Percentiles rank a stretch among this genome's conserved stretches.
phyloP scores from a whole-genome alignment of 2,888 invertebrate genomes.

The Cylindroiulus punctatus region DNA sequence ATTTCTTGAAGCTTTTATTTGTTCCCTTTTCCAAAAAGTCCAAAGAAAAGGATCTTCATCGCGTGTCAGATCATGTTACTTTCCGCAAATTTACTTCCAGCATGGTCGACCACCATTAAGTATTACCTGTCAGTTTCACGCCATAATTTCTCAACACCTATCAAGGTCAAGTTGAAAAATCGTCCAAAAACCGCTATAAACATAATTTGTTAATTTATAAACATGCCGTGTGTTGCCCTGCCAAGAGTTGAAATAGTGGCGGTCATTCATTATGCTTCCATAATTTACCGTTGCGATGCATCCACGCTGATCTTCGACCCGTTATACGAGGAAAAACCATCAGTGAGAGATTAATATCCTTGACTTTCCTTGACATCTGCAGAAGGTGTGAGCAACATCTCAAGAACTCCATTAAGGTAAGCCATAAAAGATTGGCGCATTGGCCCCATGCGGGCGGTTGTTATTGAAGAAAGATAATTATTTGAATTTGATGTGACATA shows the following conservation, averaged over 20 bases:
- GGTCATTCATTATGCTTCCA: slow-evolving; percentile 25
- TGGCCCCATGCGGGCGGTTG: background rate
- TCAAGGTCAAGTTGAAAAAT: slow-evolving; percentile 22
- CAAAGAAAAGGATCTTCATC: background rate
- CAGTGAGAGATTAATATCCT: slow-evolving; percentile 19
- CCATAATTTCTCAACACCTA: slow-evolving; percentile 13
- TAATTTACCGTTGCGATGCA: slow-evolving; percentile 5
- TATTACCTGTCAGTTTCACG: background rate
- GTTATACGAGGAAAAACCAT: slow-evolving; percentile 12
- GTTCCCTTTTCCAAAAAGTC: background rate
- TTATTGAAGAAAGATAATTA: slow-evolving; percentile 30
- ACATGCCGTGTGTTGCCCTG: background rate
- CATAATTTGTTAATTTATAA: slow-evolving; percentile 19
- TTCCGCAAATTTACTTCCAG: background rate
- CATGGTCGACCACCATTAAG: background rate
- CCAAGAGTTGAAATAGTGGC: background rate
- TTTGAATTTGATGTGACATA: slow-evolving; percentile 14
- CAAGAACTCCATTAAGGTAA: background rate
- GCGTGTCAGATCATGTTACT: slow-evolving; percentile 15
- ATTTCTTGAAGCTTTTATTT: too few species aligned
- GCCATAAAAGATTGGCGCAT: background rate
- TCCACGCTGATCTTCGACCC: slow-evolving; percentile 10
- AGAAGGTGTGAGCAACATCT: background rate
- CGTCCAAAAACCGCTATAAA: background rate
- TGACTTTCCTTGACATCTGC: background rate